Conservation (phyloP, 2,888 invertebrate species). For the Archips xylosteana region DNA sequence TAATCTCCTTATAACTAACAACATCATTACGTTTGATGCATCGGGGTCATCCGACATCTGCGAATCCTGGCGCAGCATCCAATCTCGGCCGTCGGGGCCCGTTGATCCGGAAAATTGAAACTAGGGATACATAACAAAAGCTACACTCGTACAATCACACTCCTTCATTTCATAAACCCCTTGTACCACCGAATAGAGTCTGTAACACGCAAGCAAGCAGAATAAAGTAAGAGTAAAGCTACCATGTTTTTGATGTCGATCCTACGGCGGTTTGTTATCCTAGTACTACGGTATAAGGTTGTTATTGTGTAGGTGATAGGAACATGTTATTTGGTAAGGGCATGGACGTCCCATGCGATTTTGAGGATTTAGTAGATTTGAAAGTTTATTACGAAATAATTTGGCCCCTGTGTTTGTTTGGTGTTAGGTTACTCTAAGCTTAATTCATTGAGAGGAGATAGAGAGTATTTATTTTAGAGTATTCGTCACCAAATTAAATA, state of each 20-base stretch:
- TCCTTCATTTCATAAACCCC: neutral
- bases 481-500: neutral
- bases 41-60: conserved; percentile 61
- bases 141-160: neutral
- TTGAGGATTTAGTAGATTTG: conserved; percentile 64
- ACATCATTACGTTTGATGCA: conserved; percentile 39
- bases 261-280: conserved; percentile 19
- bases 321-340: conserved; percentile 25
- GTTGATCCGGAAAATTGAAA: conserved; percentile 81
- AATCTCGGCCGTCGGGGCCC: conserved; percentile 71
- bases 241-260: conserved; percentile 6
- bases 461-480: conserved; percentile 1
- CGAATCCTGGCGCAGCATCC: conserved; percentile 51
- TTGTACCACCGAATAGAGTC: conserved; percentile 11
- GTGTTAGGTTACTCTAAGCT: conserved; percentile 19
- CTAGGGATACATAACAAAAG: conserved; percentile 54
- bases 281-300: conserved; percentile 41
- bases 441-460: neutral
- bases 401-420: conserved; percentile 46
- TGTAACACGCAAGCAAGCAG: neutral
- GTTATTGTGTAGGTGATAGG: conserved; percentile 33
- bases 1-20: conserved; percentile 37
- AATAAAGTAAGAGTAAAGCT: conserved; percentile 31
- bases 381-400: conserved; percentile 66
- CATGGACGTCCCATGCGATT: conserved; percentile 67